Conservation (phyloP, 2,113 vertebrate species). For the Mola mola region DNA sequence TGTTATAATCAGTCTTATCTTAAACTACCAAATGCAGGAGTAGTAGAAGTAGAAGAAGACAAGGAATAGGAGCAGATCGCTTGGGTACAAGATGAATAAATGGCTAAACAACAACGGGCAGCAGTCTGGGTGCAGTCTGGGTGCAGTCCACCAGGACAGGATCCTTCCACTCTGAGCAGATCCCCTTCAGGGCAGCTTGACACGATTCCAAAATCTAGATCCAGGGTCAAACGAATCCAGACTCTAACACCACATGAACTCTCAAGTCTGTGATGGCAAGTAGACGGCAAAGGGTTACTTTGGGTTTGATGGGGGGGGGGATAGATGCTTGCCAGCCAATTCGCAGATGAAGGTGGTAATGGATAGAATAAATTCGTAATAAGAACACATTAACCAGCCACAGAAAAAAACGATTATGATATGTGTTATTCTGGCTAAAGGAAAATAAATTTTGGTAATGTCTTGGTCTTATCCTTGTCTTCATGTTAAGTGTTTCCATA, state of each 20-base stretch:
- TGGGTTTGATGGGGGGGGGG: conserved; percentile 23
- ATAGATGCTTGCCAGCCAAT: conserved; percentile 28
- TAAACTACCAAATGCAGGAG: conserved; percentile 20
- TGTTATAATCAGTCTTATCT: no score
- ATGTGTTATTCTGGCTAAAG: no score
- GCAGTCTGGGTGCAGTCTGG: no score
- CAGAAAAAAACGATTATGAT: background rate
- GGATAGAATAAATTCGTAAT: background rate
- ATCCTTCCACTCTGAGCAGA: conserved; percentile 16
- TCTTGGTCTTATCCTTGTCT: no score
- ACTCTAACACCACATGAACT: conserved; percentile 28
- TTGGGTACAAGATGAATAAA: conserved; percentile 47
- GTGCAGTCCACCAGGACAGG: conserved; percentile 12
- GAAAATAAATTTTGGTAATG: no score
- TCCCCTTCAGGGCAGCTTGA: conserved; percentile 39
- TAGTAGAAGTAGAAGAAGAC: background rate
- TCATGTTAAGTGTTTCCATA: no score
- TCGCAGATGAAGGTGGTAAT: conserved; percentile 22
- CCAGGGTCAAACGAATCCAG: conserved; percentile 46
- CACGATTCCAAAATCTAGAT: conserved; percentile 38
- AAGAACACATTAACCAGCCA: background rate
- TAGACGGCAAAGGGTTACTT: conserved; percentile 44
- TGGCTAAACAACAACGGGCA: conserved; percentile 3
- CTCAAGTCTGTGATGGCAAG: conserved; percentile 10
- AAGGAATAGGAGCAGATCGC: conserved; percentile 37